Evolutionary conservation across 2,888 invertebrate species (phyloP), one percentile per base, ranked within the genome.

Genomic region (Cryptosula pallasiana): DNA sequence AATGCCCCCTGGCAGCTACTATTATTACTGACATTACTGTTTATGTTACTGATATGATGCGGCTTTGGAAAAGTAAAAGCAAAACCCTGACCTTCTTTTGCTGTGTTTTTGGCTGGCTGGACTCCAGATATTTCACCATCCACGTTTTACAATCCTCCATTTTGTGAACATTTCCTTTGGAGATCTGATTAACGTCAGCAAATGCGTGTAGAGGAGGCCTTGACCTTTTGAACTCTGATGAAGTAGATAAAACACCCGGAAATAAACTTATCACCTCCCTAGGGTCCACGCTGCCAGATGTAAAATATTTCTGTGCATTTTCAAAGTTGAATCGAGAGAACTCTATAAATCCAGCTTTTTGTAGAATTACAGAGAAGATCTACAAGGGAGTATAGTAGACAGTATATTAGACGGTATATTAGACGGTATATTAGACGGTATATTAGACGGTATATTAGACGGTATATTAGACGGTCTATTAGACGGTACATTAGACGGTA

Each of bases 281-380:
- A 1, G 85, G 79, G 78, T 87, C 87, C 35, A 87, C 78, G 27
- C 80, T 76, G 36, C 86, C 84, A 71, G 79, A 79, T 54, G 78
- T 78, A 74, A 87, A 86, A 23, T 86, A 78, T 55, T 86, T 82
- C 69, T 76, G 75, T 1, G 87, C 86, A 72, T 86, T 82, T 1
- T 84, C 84, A 78, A 87, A 86, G 69, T 86, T 81, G 36, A 81
- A 79, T 71, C 82, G 78, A n/a, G 85, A 79, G 76, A 88, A 84
- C 78, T 86, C 83, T 72, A 86, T 84, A 78, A 88, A 87, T 1
- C 82, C 87, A 55, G 87, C 87, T 78, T 86, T 85, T 74, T 85
- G 84, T 74, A 86, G 85, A 35, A 86, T 82, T 72, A 81, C 77
- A 69, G 77, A 77, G 73, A 80, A 82, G 73, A 84, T 80, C 86